A percentile compares a stretch with the other conserved stretches of the same genome.
These are phyloP conservation scores for Istiophorus platypterus DNA, from an alignment of 2,113 vertebrate genomes.

Conservation along the genomic window DNA sequence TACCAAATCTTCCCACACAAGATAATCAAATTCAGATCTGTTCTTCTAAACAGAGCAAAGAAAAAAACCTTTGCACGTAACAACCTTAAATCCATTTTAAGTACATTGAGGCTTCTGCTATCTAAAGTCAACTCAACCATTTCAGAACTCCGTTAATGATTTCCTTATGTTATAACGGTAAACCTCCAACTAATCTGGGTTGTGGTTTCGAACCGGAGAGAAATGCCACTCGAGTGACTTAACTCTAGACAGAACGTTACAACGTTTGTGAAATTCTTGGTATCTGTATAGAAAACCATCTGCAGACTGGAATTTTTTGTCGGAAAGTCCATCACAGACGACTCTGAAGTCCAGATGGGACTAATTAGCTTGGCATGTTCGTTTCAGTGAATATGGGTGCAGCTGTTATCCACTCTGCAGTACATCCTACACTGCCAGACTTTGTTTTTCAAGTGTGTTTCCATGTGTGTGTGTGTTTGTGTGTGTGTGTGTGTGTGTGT, in stretches of 20 bases:
- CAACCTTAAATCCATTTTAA: too few relatives aligned
- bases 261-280: not conserved
- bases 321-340: not conserved
- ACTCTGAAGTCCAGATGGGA: not conserved
- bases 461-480: not conserved
- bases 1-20: not conserved
- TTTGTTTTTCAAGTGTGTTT: not conserved
- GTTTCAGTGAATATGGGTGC: not conserved
- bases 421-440: not conserved
- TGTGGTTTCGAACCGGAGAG: not conserved
- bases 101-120: too few relatives aligned
- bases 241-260: not conserved
- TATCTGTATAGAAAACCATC: not conserved
- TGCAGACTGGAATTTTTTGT: not conserved
- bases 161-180: not conserved
- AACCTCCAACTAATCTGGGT: not conserved
- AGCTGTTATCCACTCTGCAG: not conserved
- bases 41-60: too few relatives aligned
- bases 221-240: not conserved
- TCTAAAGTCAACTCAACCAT: not conserved
- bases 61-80: too few relatives aligned
- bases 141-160: not conserved
- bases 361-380: not conserved
- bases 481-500: not conserved
- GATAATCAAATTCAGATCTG: too few relatives aligned